Conservation (phyloP, 1,140 invertebrate species). For the Scaptomyza montana region DNA sequence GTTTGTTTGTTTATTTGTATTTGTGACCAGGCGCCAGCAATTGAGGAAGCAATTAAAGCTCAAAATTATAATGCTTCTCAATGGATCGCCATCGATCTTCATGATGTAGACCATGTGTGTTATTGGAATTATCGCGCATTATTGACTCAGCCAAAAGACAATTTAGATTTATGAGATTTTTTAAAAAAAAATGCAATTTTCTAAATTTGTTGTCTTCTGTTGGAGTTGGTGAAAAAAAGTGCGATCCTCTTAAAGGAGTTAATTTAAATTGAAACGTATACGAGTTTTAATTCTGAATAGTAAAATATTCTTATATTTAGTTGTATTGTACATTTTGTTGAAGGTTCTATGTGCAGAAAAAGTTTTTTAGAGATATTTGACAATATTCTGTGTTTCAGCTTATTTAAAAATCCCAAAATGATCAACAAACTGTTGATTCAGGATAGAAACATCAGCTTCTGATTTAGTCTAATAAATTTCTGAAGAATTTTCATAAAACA, state of each 20-base stretch:
- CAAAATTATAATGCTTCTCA: conserved; percentile 37
- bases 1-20: not conserved
- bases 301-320: too few relatives aligned
- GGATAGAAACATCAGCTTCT: too few relatives aligned
- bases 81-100: conserved; percentile 30
- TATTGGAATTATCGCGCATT: conserved; percentile 15
- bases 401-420: too few relatives aligned
- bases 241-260: conserved; percentile 18
- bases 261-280: conserved; percentile 17
- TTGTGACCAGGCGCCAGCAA: conserved; percentile 34
- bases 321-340: too few relatives aligned
- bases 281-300: not conserved
- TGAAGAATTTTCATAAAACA: not conserved
- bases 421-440: too few relatives aligned
- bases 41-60: conserved; percentile 59
- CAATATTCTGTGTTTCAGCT: too few relatives aligned
- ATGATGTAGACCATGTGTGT: conserved; percentile 44
- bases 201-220: conserved; percentile 43
- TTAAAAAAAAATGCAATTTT: conserved; percentile 9
- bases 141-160: conserved; percentile 24
- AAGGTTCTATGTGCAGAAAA: too few relatives aligned
- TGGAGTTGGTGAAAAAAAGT: conserved; percentile 25
- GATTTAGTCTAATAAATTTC: not conserved
- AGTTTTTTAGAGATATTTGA: too few relatives aligned
- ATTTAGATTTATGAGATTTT: conserved; percentile 70